These are phyloP conservation scores for Lysandra coridon DNA, from an alignment of 2,888 invertebrate genomes.

Conservation along the genomic window DNA sequence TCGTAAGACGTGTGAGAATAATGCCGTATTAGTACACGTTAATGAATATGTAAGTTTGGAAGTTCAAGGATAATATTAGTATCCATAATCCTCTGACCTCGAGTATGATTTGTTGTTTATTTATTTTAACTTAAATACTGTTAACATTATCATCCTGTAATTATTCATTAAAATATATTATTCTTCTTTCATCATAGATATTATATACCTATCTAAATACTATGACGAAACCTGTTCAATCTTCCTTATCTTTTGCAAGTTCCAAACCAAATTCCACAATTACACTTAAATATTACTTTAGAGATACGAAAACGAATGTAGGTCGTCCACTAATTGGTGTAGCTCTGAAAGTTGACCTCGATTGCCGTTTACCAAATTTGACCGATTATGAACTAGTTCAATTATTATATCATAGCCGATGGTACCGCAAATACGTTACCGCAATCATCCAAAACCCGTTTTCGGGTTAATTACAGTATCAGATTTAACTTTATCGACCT, in stretches of 20 bases:
- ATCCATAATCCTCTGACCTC: background rate
- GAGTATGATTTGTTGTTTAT: background rate
- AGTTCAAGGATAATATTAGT: constrained; percentile 7
- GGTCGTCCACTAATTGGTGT: background rate
- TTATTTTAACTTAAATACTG: background rate
- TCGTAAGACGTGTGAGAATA: constrained; percentile 24
- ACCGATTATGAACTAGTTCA: constrained; percentile 52
- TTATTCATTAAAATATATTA: background rate
- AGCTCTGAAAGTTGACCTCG: constrained; percentile 5
- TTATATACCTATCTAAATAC: background rate
- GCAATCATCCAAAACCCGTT: constrained; percentile 21
- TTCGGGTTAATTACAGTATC: constrained; percentile 24
- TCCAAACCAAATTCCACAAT: background rate
- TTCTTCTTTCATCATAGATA: background rate
- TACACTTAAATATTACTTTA: constrained; percentile 4
- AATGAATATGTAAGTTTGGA: constrained; percentile 15
- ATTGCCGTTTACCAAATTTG: constrained; percentile 28
- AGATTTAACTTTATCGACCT: constrained; percentile 3
- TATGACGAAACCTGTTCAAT: background rate
- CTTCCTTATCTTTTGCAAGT: background rate
- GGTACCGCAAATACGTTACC: constrained; percentile 55
- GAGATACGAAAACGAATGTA: constrained; percentile 16
- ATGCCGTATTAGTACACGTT: constrained; percentile 11
- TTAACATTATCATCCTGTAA: background rate
- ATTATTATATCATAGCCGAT: constrained; percentile 76